These are phyloP conservation scores for Felis catus DNA, from an alignment of 2,113 vertebrate species.

Conservation along the genomic window DNA sequence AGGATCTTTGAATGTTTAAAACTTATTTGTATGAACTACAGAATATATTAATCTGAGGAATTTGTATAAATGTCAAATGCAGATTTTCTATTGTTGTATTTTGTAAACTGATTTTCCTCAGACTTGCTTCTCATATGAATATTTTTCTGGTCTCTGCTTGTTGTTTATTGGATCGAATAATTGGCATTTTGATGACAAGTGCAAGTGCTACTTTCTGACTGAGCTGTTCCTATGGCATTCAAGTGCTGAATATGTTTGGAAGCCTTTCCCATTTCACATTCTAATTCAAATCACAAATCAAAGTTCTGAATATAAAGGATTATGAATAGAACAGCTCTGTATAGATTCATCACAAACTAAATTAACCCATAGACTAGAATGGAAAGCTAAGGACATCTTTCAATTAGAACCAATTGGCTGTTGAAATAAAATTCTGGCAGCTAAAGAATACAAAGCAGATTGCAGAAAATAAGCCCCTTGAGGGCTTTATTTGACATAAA, in stretches of 20 bases:
- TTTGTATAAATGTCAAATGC: neutral
- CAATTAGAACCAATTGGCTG: slow-evolving; percentile 36
- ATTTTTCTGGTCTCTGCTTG: slow-evolving; percentile 49
- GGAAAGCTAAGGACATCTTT: slow-evolving; percentile 33
- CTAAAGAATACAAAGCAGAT: slow-evolving; percentile 2
- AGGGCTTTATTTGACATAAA: slow-evolving; percentile 25
- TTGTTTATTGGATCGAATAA: slow-evolving; percentile 55
- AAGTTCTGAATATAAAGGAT: slow-evolving; percentile 53
- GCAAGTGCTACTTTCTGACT: slow-evolving; percentile 37
- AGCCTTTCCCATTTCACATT: slow-evolving; percentile 43
- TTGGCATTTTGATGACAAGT: slow-evolving; percentile 65
- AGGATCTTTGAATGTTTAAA: neutral
- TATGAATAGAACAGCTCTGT: slow-evolving; percentile 41
- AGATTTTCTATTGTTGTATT: slow-evolving; percentile 45
- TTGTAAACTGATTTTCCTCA: slow-evolving; percentile 61
- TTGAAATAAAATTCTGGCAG: slow-evolving; percentile 55
- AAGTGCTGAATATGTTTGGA: neutral
- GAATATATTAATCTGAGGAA: slow-evolving; percentile 18
- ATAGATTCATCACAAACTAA: slow-evolving; percentile 55
- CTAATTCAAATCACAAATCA: slow-evolving; percentile 59
- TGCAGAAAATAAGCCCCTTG: slow-evolving; percentile 15
- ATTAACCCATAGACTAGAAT: slow-evolving; percentile 37
- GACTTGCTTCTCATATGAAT: slow-evolving; percentile 35
- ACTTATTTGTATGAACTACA: slow-evolving; percentile 33
- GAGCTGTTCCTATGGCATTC: neutral